Percentiles rank a stretch among this genome's conserved stretches.
These are phyloP conservation scores for Podarcis lilfordi DNA, from an alignment of 2,797 vertebrate species.

Conservation along the genomic window DNA sequence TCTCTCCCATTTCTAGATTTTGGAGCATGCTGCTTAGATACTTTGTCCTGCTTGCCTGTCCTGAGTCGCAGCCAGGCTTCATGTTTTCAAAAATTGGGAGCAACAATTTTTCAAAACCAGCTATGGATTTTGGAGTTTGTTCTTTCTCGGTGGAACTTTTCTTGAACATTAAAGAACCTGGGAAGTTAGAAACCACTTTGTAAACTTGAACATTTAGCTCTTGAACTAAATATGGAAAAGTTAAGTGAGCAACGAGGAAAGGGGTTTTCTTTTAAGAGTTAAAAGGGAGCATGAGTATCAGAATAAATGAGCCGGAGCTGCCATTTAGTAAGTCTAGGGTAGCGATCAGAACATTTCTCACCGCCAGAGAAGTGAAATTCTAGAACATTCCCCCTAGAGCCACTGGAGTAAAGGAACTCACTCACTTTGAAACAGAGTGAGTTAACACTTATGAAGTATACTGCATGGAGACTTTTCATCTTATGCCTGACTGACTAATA, in stretches of 20 bases:
- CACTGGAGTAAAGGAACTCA: not conserved
- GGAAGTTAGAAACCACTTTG: not conserved
- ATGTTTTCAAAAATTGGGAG: too few relatives aligned
- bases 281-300: not conserved
- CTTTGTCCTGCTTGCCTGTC: not conserved
- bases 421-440: not conserved
- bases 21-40: not conserved
- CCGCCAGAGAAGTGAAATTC: slow-evolving; percentile 19
- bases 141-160: not conserved
- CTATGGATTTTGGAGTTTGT: too few relatives aligned
- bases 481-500: not conserved
- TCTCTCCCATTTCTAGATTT: too few relatives aligned
- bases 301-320: not conserved
- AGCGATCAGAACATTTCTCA: slow-evolving; percentile 26
- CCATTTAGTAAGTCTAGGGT: slow-evolving; percentile 4
- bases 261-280: not conserved
- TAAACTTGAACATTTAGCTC: not conserved
- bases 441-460: not conserved
- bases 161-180: not conserved
- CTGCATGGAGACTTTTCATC: not conserved
- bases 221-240: slow-evolving; percentile 9
- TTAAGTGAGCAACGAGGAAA: not conserved
- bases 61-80: too few relatives aligned
- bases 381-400: slow-evolving; percentile 22
- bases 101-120: too few relatives aligned